These are phyloP conservation scores for cat (Felis catus) DNA, from an alignment of 2,113 vertebrate species.

Conservation along the genomic window F.catus_Fca126_mat1.0 CM031419.1:37462501-37463000, in stretches of 20 bases:
- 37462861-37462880: not conserved
- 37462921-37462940: conserved; percentile 16
- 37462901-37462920: not conserved
- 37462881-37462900: not conserved
- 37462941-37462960: no score
- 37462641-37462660: not conserved
- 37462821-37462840: not conserved
- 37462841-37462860: conserved; percentile 10
- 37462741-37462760: not conserved
- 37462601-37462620: not conserved
- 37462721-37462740: not conserved
- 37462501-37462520: not conserved
- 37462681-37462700: not conserved
- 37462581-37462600: not conserved
- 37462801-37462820: conserved; percentile 14
- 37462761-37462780: not conserved
- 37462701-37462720: not conserved
- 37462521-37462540: not conserved
- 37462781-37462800: not conserved
- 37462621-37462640: not conserved
- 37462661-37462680: not conserved
- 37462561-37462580: conserved; percentile 24
- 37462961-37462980: not conserved
- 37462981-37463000: not conserved
- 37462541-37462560: not conserved